These are phyloP conservation scores for Cyanoderma ruficeps DNA, from an alignment of 2,113 vertebrate species.

Conservation along the genomic window DNA sequence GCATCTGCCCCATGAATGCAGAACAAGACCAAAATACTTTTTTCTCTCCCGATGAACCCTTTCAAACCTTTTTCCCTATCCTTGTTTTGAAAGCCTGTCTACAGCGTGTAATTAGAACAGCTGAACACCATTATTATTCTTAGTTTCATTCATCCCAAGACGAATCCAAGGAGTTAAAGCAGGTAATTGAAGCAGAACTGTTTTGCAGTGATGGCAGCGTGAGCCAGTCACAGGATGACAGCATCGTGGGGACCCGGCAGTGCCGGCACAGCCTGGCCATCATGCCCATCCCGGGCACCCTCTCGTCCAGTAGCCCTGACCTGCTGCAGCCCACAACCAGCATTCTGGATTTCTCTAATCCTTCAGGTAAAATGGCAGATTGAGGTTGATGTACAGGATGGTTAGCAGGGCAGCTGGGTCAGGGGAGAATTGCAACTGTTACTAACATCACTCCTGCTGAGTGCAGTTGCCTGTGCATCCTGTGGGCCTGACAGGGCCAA, in stretches of 20 bases:
- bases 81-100: not conserved
- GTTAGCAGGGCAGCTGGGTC: not conserved
- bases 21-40: not conserved
- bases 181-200: not conserved
- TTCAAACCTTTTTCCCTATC: not conserved
- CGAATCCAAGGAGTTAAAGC: not conserved
- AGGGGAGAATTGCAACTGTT: accelerated
- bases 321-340: constrained; percentile 90
- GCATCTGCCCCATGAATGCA: not conserved
- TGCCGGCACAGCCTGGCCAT: constrained; percentile 93
- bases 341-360: constrained; percentile 90
- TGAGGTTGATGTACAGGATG: not conserved
- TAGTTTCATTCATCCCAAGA: not conserved
- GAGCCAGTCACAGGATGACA: constrained; percentile 96
- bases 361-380: constrained; percentile 80
- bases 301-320: constrained; percentile 94
- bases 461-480: not conserved
- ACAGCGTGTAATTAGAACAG: not conserved
- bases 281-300: constrained; percentile 91
- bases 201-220: constrained; percentile 87
- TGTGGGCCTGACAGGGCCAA: not conserved
- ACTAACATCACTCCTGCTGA: accelerated
- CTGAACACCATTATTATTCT: not conserved
- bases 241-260: constrained; percentile 94
- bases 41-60: accelerated